phyloP scores from a whole-genome alignment of 2,797 vertebrate genomes.

The Pangasius sanitwongsei region DNA sequence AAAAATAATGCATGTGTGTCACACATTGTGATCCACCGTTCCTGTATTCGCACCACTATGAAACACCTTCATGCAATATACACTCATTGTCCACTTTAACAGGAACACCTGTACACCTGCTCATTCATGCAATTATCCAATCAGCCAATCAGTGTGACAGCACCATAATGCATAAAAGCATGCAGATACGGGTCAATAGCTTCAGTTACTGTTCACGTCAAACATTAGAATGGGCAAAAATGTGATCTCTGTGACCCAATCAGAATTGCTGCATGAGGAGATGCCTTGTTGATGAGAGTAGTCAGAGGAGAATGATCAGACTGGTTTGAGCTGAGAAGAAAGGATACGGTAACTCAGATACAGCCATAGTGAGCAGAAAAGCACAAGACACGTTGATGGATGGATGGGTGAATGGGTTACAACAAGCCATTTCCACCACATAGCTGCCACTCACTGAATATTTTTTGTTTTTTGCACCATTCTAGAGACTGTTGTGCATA shows the following conservation, averaged over 20 bases:
- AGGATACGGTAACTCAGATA: not conserved
- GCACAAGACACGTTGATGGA: not conserved
- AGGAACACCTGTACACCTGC: not conserved
- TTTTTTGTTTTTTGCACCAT: not conserved
- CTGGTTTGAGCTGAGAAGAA: not conserved
- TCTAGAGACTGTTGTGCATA: not conserved
- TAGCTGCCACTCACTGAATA: not conserved
- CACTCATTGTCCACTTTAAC: not conserved
- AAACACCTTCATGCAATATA: not conserved
- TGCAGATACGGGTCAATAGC: not conserved
- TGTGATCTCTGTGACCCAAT: not conserved
- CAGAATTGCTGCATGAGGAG: too few species aligned
- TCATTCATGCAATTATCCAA: not conserved
- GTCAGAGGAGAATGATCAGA: not conserved
- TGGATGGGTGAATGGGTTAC: not conserved
- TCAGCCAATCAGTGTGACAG: not conserved
- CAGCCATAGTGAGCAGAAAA: too few species aligned
- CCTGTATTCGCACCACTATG: not conserved
- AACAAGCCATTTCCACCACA: constrained; percentile 4
- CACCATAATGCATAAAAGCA: not conserved
- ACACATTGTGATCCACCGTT: not conserved
- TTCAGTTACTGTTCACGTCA: not conserved
- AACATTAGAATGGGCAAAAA: not conserved
- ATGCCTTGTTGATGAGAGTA: not conserved
- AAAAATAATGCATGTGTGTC: not conserved